Evolutionary conservation across 2,113 vertebrate genomes (phyloP).

Genomic region (Leucopternis melanops): DNA sequence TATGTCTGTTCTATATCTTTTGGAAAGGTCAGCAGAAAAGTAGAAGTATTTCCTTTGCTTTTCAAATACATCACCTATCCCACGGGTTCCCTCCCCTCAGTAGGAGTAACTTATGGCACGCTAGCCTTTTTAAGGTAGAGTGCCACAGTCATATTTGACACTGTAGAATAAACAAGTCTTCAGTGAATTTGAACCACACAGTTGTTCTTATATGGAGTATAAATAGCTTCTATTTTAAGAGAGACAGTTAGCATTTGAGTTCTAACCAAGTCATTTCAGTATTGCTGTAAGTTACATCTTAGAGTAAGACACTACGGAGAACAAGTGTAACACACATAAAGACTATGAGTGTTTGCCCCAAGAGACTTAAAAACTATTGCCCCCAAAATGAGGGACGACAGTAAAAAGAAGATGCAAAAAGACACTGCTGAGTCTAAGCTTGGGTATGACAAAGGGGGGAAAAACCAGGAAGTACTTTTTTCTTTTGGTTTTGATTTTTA

Average conservation of each 20-base stretch:
- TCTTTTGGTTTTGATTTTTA: neutral
- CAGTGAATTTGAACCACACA: neutral
- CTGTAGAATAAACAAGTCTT: neutral
- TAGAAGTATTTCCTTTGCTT: neutral
- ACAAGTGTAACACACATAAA: neutral
- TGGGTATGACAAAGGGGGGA: neutral
- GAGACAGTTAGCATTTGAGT: neutral
- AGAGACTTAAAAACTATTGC: neutral
- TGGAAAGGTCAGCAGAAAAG: neutral
- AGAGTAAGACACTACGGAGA: neutral
- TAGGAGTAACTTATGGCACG: accelerated
- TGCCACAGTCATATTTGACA: neutral
- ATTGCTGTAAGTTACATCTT: neutral
- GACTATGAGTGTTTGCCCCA: neutral
- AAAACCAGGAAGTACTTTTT: neutral
- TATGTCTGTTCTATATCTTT: neutral
- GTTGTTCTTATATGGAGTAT: neutral
- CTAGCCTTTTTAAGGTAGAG: neutral
- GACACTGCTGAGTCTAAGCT: neutral
- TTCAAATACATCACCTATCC: neutral
- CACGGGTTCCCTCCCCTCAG: neutral
- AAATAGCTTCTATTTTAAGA: neutral
- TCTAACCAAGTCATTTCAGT: neutral
- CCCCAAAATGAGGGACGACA: neutral
- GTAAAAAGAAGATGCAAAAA: neutral